These are phyloP conservation scores for Acanthosepion lycidas DNA, from an alignment of 2,888 invertebrate species.

Conservation along the genomic window DNA sequence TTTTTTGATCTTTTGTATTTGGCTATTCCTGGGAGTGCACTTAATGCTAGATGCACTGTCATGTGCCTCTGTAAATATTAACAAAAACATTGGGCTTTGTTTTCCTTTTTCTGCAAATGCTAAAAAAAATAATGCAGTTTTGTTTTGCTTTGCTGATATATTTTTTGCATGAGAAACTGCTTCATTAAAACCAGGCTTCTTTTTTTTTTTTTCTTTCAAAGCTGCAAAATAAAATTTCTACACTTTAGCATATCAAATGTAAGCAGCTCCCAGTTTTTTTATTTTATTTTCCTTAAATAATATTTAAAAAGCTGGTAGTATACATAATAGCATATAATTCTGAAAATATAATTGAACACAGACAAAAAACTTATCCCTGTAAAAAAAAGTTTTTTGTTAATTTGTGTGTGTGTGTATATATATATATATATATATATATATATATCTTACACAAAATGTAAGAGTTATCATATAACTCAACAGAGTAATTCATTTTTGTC, in stretches of 20 bases:
- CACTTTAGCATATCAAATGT: not conserved
- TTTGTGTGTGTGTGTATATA: too few relatives aligned
- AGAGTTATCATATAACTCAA: too few relatives aligned
- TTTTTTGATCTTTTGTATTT: not conserved
- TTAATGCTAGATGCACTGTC: not conserved
- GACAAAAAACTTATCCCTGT: not conserved
- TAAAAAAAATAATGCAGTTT: not conserved
- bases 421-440: too few relatives aligned
- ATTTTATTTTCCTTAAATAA: too few relatives aligned
- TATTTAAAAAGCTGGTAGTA: too few relatives aligned
- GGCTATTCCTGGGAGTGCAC: not conserved
- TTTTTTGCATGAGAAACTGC: not conserved
- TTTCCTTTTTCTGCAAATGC: not conserved
- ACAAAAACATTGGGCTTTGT: not conserved
- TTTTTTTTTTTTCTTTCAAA: not conserved
- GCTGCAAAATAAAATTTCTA: not conserved
- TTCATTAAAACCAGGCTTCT: not conserved
- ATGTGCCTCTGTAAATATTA: not conserved
- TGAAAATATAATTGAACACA: not conserved
- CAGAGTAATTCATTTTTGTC: not conserved
- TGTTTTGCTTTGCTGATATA: not conserved
- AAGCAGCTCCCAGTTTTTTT: too few relatives aligned
- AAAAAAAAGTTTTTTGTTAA: too few relatives aligned
- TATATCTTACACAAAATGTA: too few relatives aligned
- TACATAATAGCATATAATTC: not conserved